Evolutionary conservation across 2,113 vertebrate genomes (phyloP), one percentile per base, ranked within the genome.

Genomic region (Muntiacus reevesi): DNA sequence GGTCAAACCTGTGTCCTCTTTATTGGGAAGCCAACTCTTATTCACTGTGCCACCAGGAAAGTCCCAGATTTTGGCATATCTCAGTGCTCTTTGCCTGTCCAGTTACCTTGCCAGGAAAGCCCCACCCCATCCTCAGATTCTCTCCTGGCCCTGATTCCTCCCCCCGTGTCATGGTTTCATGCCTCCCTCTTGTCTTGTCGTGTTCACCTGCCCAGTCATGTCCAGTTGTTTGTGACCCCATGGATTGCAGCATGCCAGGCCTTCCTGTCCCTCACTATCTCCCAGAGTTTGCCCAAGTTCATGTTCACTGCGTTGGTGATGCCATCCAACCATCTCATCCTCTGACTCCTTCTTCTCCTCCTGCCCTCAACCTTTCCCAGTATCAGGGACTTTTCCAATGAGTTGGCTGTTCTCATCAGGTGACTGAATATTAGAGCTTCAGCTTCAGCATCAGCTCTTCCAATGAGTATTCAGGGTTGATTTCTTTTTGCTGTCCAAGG

Each of bases 11-110:
- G 67, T 0, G 10, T 71, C n/a, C n/a, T n/a, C 67, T 71, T 21
- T 23, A 23, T 71, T 23, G 36, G n/a, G 23, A 40, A 36, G 19
- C n/a, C 0, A 0, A 40, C 67, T 71, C 19, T 71, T 6, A 71
- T 12, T 21, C n/a, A 12, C n/a, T 23, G 64, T 36, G n/a, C 67
- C n/a, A 40, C 10, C 19, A 71, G 67, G n/a, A 3, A 71, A 23
- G n/a, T 40, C n/a, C n/a, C 67, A 71, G 19, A 40, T 2, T 71
- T 71, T 23, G n/a, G 59, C 21, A 3, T 52, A 27, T n/a, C 71
- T 40, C 64, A 64, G 8, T 81, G 17, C 59, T 83, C n/a, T 55
- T 55, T 83, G 33, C 81, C 25, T 81, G 10, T 21, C 16, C 0
- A 0, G 5, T 71, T 27, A 52, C 43, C 50, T 33, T n/a, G 84